These are phyloP conservation scores for Andinoacara biseriatus DNA, from an alignment of 2,113 vertebrate genomes.

Conservation along the genomic window DNA sequence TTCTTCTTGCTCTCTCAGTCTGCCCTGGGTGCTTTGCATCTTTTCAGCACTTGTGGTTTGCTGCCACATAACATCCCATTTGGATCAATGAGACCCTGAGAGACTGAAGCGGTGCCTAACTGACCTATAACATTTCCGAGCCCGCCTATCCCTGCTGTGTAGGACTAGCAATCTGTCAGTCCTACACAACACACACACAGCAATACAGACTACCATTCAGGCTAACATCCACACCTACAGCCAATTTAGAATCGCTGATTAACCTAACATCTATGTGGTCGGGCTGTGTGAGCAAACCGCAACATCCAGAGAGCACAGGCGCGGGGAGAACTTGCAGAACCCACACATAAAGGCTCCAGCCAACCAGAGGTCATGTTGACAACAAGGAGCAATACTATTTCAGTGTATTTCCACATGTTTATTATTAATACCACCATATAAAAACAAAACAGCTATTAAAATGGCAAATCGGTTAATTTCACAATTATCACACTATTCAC, in stretches of 20 bases:
- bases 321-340: background rate
- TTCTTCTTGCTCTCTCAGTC: background rate
- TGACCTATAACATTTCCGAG: background rate
- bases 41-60: background rate
- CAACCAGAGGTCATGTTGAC: background rate
- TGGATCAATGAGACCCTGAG: background rate
- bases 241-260: conserved; percentile 16
- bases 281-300: background rate
- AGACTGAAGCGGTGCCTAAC: background rate
- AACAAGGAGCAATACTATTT: background rate
- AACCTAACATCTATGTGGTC: background rate
- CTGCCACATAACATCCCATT: background rate
- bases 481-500: background rate
- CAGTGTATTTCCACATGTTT: background rate
- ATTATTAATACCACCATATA: background rate
- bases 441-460: background rate
- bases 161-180: too few species aligned
- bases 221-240: conserved; percentile 1
- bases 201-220: conserved; percentile 4
- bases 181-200: background rate
- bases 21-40: background rate
- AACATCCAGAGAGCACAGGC: background rate
- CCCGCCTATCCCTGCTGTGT: background rate
- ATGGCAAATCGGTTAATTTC: background rate
- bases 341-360: background rate